Conservation (phyloP, 2,797 vertebrate genomes). For the Neosilurus hyrtlii region DNA sequence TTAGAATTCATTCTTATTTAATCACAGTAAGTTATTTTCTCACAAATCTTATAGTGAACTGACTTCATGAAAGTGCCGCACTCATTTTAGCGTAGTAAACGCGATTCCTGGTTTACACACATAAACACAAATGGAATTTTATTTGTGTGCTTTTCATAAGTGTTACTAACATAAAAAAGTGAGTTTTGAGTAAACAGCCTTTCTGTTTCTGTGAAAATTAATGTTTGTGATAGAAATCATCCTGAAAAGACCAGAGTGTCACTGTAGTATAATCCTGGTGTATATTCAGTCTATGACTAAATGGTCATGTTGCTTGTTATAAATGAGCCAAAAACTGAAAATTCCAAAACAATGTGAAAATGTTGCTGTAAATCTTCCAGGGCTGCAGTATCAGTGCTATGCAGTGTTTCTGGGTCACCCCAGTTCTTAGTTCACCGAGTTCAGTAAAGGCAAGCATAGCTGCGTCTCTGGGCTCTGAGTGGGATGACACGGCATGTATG, state of each 20-base stretch:
- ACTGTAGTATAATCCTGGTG: not conserved
- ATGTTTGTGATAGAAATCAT: not conserved
- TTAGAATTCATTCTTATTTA: not conserved
- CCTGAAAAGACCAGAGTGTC: not conserved
- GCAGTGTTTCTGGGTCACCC: constrained; percentile 35
- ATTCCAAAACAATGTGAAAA: not conserved
- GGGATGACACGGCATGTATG: constrained; percentile 53
- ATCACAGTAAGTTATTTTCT: not conserved
- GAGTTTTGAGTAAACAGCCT: not conserved
- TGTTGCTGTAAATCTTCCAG: constrained; percentile 27
- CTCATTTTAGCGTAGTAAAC: not conserved
- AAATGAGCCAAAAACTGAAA: not conserved
- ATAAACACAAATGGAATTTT: not conserved
- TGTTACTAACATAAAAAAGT: not conserved
- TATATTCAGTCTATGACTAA: not conserved
- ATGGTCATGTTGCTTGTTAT: constrained; percentile 9
- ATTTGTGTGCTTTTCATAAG: not conserved
- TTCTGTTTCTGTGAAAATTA: not conserved
- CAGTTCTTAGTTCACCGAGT: constrained; percentile 60
- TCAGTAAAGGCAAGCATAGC: constrained; percentile 37
- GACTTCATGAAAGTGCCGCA: not conserved
- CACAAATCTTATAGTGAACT: not conserved
- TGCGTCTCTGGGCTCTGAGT: constrained; percentile 27
- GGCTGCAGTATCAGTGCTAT: constrained; percentile 2
- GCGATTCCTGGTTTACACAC: not conserved